Evolutionary conservation across 2,797 vertebrate genomes (phyloP).

Genomic region (Spatula clypeata): DNA sequence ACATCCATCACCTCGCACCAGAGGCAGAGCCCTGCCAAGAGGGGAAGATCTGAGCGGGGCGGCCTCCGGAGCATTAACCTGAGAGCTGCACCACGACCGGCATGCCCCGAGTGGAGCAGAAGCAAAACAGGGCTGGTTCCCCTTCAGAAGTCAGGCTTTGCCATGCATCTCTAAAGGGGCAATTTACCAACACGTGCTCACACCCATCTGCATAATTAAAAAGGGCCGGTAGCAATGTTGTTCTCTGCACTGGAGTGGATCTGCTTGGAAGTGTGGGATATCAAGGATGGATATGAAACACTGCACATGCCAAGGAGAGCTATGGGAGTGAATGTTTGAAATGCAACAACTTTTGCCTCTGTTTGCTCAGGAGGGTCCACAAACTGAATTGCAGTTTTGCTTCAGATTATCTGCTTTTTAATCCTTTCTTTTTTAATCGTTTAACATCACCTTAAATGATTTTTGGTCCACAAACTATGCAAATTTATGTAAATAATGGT

Average conservation of each 20-base stretch:
- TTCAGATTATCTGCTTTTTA: not conserved
- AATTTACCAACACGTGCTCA: not conserved
- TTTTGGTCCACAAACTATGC: not conserved
- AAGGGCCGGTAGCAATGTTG: not conserved
- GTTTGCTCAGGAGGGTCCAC: not conserved
- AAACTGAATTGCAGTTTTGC: not conserved
- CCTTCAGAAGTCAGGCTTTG: constrained; percentile 25
- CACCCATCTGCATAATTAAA: not conserved
- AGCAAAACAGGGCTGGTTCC: constrained; percentile 64
- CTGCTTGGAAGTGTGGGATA: constrained; percentile 24
- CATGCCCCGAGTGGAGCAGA: constrained; percentile 32
- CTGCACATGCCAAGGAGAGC: not conserved
- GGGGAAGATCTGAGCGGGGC: constrained; percentile 54
- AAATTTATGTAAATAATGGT: not conserved
- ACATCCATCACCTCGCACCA: constrained; percentile 71
- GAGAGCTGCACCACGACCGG: not conserved
- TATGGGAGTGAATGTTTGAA: not conserved
- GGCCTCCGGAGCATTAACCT: constrained; percentile 47
- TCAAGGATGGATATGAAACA: constrained; percentile 23
- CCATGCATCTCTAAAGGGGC: not conserved
- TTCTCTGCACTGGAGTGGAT: not conserved
- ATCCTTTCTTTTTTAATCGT: not conserved
- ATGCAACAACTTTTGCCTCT: not conserved
- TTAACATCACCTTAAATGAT: not conserved
- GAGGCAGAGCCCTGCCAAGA: constrained; percentile 26